Conservation (phyloP, 2,888 invertebrate genomes). For the Phortica magna region DNA sequence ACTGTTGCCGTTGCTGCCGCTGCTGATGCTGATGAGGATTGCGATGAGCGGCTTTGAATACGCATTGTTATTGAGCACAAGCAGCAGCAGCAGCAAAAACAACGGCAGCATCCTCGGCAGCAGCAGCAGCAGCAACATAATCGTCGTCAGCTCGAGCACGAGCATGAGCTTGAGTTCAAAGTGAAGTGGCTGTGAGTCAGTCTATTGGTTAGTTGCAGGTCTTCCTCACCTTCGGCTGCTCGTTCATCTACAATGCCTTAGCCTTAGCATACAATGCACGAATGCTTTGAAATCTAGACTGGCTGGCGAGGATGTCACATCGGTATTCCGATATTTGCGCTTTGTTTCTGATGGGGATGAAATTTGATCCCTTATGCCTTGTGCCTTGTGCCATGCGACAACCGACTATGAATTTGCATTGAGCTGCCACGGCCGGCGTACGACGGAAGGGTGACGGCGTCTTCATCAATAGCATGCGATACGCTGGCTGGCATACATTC, state of each 20-base stretch:
- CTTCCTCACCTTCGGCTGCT: slow-evolving; percentile 50
- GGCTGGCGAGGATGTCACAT: slow-evolving; percentile 54
- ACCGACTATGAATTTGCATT: slow-evolving; percentile 59
- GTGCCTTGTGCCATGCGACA: slow-evolving; percentile 49
- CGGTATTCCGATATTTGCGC: slow-evolving; percentile 69
- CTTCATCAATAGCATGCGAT: background rate
- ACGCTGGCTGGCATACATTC: background rate
- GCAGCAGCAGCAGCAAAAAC: background rate
- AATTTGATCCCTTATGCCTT: slow-evolving; percentile 71
- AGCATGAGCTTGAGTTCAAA: slow-evolving; percentile 34
- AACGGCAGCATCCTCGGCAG: background rate
- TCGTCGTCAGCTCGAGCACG: background rate
- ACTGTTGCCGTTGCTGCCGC: background rate
- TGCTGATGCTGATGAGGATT: slow-evolving; percentile 48
- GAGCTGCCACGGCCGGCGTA: slow-evolving; percentile 52
- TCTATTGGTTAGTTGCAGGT: slow-evolving; percentile 62
- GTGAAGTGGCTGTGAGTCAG: slow-evolving; percentile 22
- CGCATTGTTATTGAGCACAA: slow-evolving; percentile 29
- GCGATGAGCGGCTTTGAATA: slow-evolving; percentile 66
- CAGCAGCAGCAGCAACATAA: background rate
- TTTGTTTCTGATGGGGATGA: slow-evolving; percentile 74
- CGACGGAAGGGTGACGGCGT: slow-evolving; percentile 15
- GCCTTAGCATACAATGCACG: slow-evolving; percentile 39
- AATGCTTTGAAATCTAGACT: slow-evolving; percentile 5
- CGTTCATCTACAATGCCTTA: slow-evolving; percentile 24